A percentile compares a stretch with the other conserved stretches of the same genome.
Evolutionary conservation across 2,113 vertebrate genomes (phyloP).

Genomic region (Cyrtonyx montezumae): DNA sequence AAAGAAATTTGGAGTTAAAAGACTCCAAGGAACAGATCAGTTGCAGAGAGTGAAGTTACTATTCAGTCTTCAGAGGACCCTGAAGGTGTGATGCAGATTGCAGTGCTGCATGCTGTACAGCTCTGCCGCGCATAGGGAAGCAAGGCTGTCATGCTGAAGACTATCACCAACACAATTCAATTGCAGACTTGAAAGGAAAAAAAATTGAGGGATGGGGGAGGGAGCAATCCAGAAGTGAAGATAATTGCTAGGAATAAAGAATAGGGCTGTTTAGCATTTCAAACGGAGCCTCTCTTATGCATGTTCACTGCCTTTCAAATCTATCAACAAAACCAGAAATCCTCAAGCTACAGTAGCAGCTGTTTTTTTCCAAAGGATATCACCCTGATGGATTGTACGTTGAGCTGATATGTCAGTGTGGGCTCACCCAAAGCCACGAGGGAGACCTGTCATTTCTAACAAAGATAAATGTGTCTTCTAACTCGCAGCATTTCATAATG

Average conservation of each 20-base stretch:
- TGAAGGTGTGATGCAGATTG: background rate
- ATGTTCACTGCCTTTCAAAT: constrained; percentile 6
- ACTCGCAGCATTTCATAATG: constrained; percentile 53
- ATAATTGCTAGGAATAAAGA: constrained; percentile 39
- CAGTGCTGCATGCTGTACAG: background rate
- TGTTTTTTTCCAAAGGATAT: constrained; percentile 51
- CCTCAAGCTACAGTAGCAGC: background rate
- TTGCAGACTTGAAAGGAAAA: background rate
- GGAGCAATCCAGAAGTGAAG: background rate
- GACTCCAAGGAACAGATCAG: background rate
- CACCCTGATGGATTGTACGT: constrained; percentile 46
- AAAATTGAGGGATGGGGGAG: background rate
- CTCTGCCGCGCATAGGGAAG: background rate
- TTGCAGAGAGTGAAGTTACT: background rate
- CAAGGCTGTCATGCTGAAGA: constrained; percentile 2
- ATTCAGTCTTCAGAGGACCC: background rate
- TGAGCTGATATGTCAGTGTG: background rate
- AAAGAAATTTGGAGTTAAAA: background rate
- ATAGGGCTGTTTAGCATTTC: constrained; percentile 54
- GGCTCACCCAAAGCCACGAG: constrained; percentile 58
- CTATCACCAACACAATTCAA: background rate
- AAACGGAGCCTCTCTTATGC: constrained; percentile 15
- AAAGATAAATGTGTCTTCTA: constrained; percentile 72
- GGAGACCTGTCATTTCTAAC: constrained; percentile 65
- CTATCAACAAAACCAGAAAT: background rate